phyloP scores from a whole-genome alignment of 2,888 invertebrate species.

The Ophion slaviceki region DNA sequence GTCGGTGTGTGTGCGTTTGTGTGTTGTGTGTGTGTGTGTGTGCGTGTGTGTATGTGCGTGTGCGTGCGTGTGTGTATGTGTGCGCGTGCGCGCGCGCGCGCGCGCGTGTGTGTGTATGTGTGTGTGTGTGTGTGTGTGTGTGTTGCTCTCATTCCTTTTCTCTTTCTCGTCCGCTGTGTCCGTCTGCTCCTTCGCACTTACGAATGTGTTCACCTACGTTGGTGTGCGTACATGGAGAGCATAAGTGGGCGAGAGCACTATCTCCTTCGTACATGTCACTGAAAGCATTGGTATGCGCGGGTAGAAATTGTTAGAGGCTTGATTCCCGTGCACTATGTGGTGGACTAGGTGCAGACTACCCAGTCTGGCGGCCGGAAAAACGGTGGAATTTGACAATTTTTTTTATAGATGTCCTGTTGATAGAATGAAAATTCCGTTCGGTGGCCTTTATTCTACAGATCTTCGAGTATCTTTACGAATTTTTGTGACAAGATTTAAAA shows the following conservation, averaged over 20 bases:
- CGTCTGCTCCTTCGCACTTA: background rate
- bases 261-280: background rate
- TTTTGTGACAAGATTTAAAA: too few species aligned
- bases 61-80: too few species aligned
- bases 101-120: background rate
- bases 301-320: background rate
- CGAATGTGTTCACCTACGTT: background rate
- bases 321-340: background rate
- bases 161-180: background rate
- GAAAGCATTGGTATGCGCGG: background rate
- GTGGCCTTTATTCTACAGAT: too few species aligned
- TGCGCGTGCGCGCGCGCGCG: too few species aligned
- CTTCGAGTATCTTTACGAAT: too few species aligned
- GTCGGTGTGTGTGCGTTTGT: too few species aligned
- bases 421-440: too few species aligned
- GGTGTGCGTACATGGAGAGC: background rate
- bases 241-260: background rate
- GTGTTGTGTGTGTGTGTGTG: too few species aligned
- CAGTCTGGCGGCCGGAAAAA: background rate
- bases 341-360: background rate
- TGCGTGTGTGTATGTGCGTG: too few species aligned
- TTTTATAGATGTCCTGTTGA: background rate
- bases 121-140: background rate
- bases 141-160: background rate
- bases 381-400: background rate